Conservation (phyloP, 2,888 invertebrate genomes). For the Apoda limacodes region DNA sequence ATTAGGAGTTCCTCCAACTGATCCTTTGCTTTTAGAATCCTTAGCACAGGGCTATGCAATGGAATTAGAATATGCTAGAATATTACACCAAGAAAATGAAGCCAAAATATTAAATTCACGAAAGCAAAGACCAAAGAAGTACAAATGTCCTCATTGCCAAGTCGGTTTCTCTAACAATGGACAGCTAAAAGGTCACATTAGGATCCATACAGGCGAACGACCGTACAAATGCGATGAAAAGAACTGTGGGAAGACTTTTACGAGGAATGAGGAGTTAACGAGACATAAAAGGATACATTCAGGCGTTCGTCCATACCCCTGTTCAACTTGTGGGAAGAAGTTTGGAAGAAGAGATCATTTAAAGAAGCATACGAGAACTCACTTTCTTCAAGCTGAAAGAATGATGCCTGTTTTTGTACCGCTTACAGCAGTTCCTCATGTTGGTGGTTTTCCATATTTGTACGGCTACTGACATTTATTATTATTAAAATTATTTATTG, state of each 20-base stretch:
- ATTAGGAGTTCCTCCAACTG: constrained; percentile 54
- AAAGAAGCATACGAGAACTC: constrained; percentile 93
- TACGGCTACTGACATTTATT: constrained; percentile 64
- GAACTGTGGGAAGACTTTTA: constrained; percentile 90
- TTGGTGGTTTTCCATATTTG: constrained; percentile 56
- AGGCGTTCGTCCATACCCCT: constrained; percentile 87
- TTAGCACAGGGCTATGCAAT: constrained; percentile 70
- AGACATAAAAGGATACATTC: constrained; percentile 93
- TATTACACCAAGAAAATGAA: constrained; percentile 78
- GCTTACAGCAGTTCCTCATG: constrained; percentile 60
- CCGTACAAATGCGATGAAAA: constrained; percentile 90
- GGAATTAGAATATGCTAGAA: constrained; percentile 77
- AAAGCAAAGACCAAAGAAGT: constrained; percentile 90
- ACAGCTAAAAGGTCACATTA: constrained; percentile 89
- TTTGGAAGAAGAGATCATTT: constrained; percentile 95
- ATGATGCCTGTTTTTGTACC: constrained; percentile 73
- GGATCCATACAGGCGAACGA: constrained; percentile 92
- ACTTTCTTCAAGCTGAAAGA: constrained; percentile 72
- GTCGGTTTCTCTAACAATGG: constrained; percentile 96
- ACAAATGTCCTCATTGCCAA: constrained; percentile 90
- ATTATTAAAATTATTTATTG: neutral
- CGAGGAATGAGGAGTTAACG: constrained; percentile 91
- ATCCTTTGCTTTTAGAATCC: constrained; percentile 59
- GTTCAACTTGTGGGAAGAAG: constrained; percentile 88
- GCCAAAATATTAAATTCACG: constrained; percentile 74